Base-by-base conservation (phyloP, 2,888 invertebrate genomes). In the Spilosoma lubricipeda region DNA sequence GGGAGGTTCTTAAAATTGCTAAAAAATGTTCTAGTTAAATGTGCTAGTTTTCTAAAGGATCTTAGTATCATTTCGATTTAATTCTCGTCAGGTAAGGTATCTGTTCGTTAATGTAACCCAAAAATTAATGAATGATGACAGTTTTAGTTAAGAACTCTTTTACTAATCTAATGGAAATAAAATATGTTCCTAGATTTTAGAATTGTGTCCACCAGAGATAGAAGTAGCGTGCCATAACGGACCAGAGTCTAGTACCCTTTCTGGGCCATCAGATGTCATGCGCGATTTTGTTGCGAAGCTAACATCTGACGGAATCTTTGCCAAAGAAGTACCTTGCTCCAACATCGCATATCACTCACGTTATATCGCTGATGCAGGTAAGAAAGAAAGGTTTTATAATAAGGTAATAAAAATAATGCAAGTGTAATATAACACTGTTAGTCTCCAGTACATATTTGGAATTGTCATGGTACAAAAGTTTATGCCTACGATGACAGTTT, bases 291-390 rank as follows among this genome's bases (percentile, higher is more conserved):
- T 74, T 9, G 70, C 74, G 1, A 45, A 59, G 8, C 15, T 74
- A 36, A 67, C 63, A 2, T 79, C 77, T 0, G 79, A 83, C 48
- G 83, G 82, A 11, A 85, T 90, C 65, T 91, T 91, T 52, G 90
- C 90, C 0, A 90, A 86, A 70, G 89, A 89, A 79, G 91, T 91
- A 0, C 87, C 89, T n/a, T 97, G 97, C 76, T 97, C 97, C 30
- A 98, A 98, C 84, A 98, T 98, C 78, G 98, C 98, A 0, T 99
- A 98, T 88, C 98, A 99, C 89, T 98, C 98, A 74, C 96, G 97
- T 56, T 98, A 98, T 84, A 98, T 98, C 84, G 95, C 96, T 0
- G 94, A 96, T 63, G 97, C 97, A 66, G 96, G 92, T 87, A 83
- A 80, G 59, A 30, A 27, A 59, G 1, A 0, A 23, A 18, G n/a